Evolutionary conservation across 2,113 vertebrate species (phyloP).

Genomic region (Podiceps cristatus): DNA sequence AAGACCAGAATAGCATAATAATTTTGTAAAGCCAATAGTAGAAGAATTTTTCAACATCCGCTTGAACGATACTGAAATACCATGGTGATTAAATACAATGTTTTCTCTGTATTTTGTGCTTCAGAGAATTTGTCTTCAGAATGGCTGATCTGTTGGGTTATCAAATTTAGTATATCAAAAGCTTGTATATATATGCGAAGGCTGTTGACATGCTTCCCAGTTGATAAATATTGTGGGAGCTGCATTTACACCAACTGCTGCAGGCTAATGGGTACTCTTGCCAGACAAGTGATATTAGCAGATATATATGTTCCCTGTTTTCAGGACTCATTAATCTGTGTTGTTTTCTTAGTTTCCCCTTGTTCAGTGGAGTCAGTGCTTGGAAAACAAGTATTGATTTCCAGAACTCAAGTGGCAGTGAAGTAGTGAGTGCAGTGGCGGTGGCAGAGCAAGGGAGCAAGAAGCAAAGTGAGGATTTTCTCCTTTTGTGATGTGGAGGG

Average conservation of each 20-base stretch:
- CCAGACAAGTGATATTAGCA: background rate
- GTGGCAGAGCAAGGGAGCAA: background rate
- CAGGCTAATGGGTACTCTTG: background rate
- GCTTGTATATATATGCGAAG: background rate
- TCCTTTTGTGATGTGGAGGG: background rate
- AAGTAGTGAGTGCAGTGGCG: background rate
- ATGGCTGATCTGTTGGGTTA: background rate
- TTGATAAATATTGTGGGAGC: background rate
- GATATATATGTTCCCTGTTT: background rate
- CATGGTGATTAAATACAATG: background rate
- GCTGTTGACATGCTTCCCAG: background rate
- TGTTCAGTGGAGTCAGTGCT: background rate
- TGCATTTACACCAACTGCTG: background rate
- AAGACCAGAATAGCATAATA: slow-evolving; percentile 28
- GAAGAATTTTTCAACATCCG: slow-evolving; percentile 3
- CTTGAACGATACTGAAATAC: slow-evolving; percentile 8
- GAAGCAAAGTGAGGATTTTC: background rate
- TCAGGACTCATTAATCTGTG: slow-evolving; percentile 36
- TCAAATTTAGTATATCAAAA: background rate
- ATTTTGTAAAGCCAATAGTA: slow-evolving; percentile 18
- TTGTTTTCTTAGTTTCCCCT: background rate
- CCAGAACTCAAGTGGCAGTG: background rate
- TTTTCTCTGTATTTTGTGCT: slow-evolving; percentile 11
- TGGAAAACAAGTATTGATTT: slow-evolving; percentile 9
- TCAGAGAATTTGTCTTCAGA: slow-evolving; percentile 13